Evolutionary conservation across 2,113 vertebrate genomes (phyloP).

Genomic region (Sitta europaea): DNA sequence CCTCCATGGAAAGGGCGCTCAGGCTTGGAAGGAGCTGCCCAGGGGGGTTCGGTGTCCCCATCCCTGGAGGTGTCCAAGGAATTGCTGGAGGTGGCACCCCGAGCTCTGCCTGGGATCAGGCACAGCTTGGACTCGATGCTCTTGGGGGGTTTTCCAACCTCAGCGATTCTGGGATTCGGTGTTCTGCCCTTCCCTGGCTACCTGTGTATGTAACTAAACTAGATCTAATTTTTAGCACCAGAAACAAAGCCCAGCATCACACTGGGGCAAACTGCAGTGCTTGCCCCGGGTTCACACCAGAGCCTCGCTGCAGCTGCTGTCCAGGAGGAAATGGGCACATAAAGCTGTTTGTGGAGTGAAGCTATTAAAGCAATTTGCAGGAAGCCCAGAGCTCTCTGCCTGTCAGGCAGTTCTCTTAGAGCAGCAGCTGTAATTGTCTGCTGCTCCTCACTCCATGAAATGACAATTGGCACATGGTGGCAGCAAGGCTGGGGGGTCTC

Average conservation of each 20-base stretch:
- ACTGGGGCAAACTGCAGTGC: neutral
- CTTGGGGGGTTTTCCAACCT: neutral
- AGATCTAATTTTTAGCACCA: neutral
- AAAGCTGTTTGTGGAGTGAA: neutral
- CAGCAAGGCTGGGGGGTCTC: neutral
- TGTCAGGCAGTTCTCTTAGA: neutral
- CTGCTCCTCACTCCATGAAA: neutral
- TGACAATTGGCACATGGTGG: neutral
- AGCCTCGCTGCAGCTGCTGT: neutral
- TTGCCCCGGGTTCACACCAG: neutral
- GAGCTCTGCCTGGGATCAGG: rapidly evolving
- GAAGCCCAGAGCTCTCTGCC: neutral
- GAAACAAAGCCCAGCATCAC: neutral
- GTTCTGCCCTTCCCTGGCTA: neutral
- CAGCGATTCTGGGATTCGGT: neutral
- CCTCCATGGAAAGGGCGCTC: rapidly evolving
- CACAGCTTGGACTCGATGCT: neutral
- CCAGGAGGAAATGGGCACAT: neutral
- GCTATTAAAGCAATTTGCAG: neutral
- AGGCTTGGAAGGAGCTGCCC: neutral
- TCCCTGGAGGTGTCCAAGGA: neutral
- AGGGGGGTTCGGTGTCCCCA: neutral
- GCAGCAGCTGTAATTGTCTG: neutral
- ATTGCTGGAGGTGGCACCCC: neutral
- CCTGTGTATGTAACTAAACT: neutral